Percentiles rank a stretch among this genome's conserved stretches.
These are phyloP conservation scores for Murina feae DNA, from an alignment of 2,113 vertebrate species.

Conservation along the genomic window DNA sequence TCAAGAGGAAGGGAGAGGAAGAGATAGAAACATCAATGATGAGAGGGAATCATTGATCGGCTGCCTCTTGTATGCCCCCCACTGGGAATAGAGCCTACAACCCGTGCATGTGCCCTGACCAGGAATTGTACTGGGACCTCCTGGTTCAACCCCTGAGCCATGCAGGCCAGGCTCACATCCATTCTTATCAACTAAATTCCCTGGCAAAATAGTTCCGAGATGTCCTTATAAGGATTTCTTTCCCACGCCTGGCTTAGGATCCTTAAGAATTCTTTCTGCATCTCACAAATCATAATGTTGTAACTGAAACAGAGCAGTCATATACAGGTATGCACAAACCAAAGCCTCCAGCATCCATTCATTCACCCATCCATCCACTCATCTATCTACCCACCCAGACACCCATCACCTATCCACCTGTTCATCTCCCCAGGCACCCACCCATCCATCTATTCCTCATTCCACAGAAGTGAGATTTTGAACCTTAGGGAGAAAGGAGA, in stretches of 20 bases:
- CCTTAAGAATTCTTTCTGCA: background rate
- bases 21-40: too few relatives aligned
- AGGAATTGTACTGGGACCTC: too few relatives aligned
- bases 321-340: background rate
- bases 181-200: background rate
- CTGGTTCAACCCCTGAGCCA: too few relatives aligned
- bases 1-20: too few relatives aligned
- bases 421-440: rapidly evolving
- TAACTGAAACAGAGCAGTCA: background rate
- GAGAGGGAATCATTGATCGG: too few relatives aligned
- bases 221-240: background rate
- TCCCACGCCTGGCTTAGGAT: background rate
- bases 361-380: background rate
- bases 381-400: too few relatives aligned
- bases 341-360: background rate
- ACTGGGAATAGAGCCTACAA: too few relatives aligned
- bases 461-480: background rate
- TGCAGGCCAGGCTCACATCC: background rate
- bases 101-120: too few relatives aligned
- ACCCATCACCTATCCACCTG: background rate
- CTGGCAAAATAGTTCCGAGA: background rate
- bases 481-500: background rate
- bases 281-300: background rate
- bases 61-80: too few relatives aligned
- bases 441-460: background rate